These are phyloP conservation scores for Azorinus chamasolen DNA, from an alignment of 2,888 invertebrate genomes.

Conservation along the genomic window DNA sequence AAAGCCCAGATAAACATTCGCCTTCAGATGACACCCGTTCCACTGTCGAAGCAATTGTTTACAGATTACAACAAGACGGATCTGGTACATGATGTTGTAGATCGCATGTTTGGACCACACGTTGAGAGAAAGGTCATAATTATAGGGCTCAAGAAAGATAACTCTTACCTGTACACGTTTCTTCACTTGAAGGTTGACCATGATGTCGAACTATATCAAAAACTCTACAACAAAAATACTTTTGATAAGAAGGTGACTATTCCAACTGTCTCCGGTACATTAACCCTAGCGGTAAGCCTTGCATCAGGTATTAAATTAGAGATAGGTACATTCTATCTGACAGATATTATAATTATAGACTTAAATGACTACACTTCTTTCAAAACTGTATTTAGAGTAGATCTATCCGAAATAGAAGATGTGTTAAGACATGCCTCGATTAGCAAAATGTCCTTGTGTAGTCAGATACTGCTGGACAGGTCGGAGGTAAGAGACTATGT, in stretches of 20 bases:
- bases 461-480: conserved; percentile 27
- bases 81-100: conserved; percentile 13
- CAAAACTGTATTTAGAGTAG: conserved; percentile 12
- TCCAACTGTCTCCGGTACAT: not conserved
- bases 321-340: conserved; percentile 24
- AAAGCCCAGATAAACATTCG: conserved; percentile 30
- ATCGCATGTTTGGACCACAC: conserved; percentile 23
- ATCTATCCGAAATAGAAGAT: conserved; percentile 13
- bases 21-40: conserved; percentile 26
- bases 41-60: conserved; percentile 1
- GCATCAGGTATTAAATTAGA: conserved; percentile 42
- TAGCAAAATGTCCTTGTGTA: conserved; percentile 44
- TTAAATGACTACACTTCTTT: conserved; percentile 25
- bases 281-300: conserved; percentile 30
- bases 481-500: conserved; percentile 46
- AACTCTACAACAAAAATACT: conserved; percentile 22
- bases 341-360: conserved; percentile 32
- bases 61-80: conserved; percentile 25
- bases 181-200: conserved; percentile 19
- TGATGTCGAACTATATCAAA: not conserved
- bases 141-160: conserved; percentile 16
- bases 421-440: conserved; percentile 32
- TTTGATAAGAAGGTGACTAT: conserved; percentile 23
- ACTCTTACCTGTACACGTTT: conserved; percentile 33
- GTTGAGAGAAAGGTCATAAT: conserved; percentile 34